Conservation (phyloP, 2,797 vertebrate genomes). For the Premnoplex brunnescens region DNA sequence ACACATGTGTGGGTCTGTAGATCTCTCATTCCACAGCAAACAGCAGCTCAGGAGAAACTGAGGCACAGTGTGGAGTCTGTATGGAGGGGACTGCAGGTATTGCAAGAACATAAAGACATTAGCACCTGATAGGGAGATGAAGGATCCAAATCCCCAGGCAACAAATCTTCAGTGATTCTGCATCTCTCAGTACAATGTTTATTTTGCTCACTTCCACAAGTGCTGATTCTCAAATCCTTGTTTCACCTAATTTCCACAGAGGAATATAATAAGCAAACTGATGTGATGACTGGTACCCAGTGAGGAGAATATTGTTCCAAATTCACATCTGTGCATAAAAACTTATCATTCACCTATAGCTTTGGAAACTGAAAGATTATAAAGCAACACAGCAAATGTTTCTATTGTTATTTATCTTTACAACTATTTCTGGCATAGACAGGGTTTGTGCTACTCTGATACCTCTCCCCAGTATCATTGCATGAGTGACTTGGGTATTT, state of each 20-base stretch:
- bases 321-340: accelerated
- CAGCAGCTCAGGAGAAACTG: not conserved
- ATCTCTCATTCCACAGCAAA: not conserved
- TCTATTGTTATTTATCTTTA: accelerated
- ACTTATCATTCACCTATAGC: not conserved
- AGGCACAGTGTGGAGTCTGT: not conserved
- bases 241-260: slow-evolving; percentile 22
- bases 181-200: accelerated
- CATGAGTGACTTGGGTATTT: not conserved
- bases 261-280: not conserved
- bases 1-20: accelerated
- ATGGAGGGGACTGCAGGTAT: not conserved
- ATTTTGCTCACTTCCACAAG: not conserved
- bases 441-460: not conserved
- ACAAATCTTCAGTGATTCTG: not conserved
- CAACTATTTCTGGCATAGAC: not conserved
- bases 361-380: not conserved
- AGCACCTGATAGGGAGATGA: not conserved
- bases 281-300: not conserved
- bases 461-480: not conserved
- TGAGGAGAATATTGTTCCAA: not conserved
- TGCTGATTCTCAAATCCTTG: not conserved
- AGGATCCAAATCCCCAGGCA: not conserved
- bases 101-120: not conserved
- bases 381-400: not conserved